Percentiles rank a stretch among this genome's conserved stretches.
Evolutionary conservation across 2,797 vertebrate species (phyloP).

Genomic region (Parauchenoglanis ngamensis): DNA sequence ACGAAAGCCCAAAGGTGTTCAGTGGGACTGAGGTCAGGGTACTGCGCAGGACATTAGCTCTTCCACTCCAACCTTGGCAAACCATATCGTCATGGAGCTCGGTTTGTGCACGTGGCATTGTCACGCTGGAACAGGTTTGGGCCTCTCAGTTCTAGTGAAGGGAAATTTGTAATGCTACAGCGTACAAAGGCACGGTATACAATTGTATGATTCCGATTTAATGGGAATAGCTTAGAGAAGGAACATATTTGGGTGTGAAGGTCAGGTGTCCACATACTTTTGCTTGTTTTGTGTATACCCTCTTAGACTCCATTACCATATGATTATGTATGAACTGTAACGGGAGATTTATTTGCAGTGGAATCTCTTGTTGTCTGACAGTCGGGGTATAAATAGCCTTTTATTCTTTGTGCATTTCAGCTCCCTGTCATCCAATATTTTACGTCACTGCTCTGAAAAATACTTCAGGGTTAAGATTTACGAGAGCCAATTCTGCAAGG

Average conservation of each 20-base stretch:
- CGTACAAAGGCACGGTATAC: not conserved
- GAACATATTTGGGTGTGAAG: not conserved
- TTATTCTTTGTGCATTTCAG: slow-evolving; percentile 6
- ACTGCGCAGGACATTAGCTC: not conserved
- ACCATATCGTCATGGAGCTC: not conserved
- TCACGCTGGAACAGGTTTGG: not conserved
- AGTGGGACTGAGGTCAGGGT: not conserved
- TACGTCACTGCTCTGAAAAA: slow-evolving; percentile 1
- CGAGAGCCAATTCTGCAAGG: not conserved
- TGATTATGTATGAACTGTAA: not conserved
- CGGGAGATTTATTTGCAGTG: not conserved
- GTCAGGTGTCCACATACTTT: not conserved
- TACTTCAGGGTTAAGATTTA: not conserved
- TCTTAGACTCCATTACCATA: not conserved
- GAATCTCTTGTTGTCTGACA: not conserved
- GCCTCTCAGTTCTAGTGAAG: not conserved
- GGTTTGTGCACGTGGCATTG: not conserved
- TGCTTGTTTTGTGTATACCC: not conserved
- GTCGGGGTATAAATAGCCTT: not conserved
- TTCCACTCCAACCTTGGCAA: not conserved
- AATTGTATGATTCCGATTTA: not conserved
- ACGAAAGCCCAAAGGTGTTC: not conserved
- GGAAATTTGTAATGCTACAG: not conserved
- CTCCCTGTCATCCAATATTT: not conserved
- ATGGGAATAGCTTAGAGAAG: not conserved